phyloP scores from a whole-genome alignment of 1,140 invertebrate species.

The Danaus plexippus region DNA sequence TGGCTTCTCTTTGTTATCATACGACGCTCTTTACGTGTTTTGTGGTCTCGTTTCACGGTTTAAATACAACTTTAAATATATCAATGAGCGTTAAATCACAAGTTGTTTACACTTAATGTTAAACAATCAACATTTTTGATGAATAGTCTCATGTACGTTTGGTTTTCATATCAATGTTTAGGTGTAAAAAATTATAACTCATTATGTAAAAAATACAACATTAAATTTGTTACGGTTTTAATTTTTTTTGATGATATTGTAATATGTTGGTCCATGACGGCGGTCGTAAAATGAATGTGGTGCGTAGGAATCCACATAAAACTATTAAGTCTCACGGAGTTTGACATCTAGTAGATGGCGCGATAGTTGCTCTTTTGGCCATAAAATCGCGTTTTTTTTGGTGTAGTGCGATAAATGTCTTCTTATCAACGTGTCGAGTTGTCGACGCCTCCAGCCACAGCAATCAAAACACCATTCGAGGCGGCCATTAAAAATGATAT shows the following conservation, averaged over 20 bases:
- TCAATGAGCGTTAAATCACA: conserved; percentile 56
- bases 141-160: no score
- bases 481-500: conserved; percentile 69
- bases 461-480: conserved; percentile 70
- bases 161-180: no score
- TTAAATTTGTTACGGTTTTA: no score
- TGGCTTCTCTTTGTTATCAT: conserved; percentile 62
- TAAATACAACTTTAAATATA: conserved; percentile 55
- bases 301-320: conserved; percentile 58
- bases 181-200: no score
- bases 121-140: no score
- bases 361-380: conserved; percentile 49
- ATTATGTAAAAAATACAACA: no score
- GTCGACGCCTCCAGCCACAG: conserved; percentile 68
- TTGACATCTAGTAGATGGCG: conserved; percentile 24
- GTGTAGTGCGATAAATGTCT: conserved; percentile 53
- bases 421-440: conserved; percentile 67
- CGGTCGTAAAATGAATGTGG: conserved; percentile 58
- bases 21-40: conserved; percentile 60
- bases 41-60: conserved; percentile 65
- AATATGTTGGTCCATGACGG: conserved; percentile 29
- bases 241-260: no score
- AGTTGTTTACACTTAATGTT: conserved; percentile 28
- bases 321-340: conserved; percentile 16
- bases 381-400: conserved; percentile 59